Conservation (phyloP, 2,797 vertebrate genomes). For the Sus cebifrons region DNA sequence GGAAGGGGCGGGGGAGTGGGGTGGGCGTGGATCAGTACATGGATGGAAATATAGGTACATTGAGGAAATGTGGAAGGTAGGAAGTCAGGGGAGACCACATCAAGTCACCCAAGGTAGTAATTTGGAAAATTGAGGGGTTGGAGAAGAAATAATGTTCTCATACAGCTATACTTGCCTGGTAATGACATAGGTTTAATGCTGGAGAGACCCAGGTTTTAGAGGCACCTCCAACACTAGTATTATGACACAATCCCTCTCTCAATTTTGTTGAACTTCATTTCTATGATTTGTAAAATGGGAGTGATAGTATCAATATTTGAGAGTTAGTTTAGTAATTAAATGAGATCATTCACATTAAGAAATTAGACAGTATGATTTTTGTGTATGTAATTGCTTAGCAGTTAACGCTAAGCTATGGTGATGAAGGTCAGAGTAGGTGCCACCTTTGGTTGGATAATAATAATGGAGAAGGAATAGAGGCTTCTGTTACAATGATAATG, state of each 20-base stretch:
- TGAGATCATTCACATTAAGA: neutral
- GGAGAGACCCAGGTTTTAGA: neutral
- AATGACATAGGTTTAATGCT: neutral
- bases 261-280: neutral
- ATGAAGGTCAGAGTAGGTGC: too few relatives aligned
- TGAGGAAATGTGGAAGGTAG: neutral
- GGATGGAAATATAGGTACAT: neutral
- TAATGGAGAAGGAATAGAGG: neutral
- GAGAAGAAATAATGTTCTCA: neutral
- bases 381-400: neutral
- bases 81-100: neutral
- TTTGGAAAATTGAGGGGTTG: neutral
- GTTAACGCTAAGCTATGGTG: neutral
- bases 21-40: neutral
- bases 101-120: neutral
- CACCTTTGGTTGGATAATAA: neutral
- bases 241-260: fast-evolving
- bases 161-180: neutral
- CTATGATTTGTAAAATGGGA: neutral
- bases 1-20: fast-evolving
- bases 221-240: neutral
- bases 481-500: neutral
- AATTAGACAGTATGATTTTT: neutral
- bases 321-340: neutral
- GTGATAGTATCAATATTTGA: neutral